Evolutionary conservation across 1,140 invertebrate species (phyloP).

Genomic region (Maconellicoccus hirsutus): DNA sequence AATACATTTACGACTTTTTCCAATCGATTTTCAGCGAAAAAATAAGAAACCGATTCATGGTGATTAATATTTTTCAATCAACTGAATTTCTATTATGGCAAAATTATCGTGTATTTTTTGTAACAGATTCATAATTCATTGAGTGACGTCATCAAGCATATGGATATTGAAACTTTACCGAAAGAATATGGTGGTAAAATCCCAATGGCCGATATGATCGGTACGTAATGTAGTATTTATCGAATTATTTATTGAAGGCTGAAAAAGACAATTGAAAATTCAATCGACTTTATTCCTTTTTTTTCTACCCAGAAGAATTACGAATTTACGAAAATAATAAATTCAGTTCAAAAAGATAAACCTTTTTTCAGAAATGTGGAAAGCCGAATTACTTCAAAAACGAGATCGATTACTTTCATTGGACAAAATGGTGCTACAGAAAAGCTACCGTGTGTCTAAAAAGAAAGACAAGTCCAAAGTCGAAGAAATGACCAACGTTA

Average conservation of each 20-base stretch:
- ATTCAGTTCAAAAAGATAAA: no score
- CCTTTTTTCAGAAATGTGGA: conserved; percentile 42
- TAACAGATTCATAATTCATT: conserved; percentile 56
- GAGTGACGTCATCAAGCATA: conserved; percentile 50
- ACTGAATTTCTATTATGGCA: neutral
- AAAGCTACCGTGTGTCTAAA: conserved; percentile 29
- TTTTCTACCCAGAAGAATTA: no score
- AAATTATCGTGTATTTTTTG: neutral
- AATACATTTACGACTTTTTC: conserved; percentile 59
- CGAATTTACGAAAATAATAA: neutral
- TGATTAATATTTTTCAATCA: conserved; percentile 31
- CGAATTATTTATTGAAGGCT: no score
- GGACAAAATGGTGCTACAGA: conserved; percentile 54
- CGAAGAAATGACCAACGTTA: conserved; percentile 34
- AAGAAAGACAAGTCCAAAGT: conserved; percentile 23
- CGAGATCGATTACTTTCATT: conserved; percentile 54
- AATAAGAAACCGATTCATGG: conserved; percentile 49
- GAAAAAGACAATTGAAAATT: no score
- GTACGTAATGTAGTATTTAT: conserved; percentile 33
- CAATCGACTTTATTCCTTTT: no score
- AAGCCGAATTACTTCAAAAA: conserved; percentile 48
- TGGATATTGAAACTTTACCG: conserved; percentile 54
- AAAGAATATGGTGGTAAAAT: conserved; percentile 69
- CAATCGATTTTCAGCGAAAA: conserved; percentile 53
- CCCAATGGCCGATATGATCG: conserved; percentile 72